These are phyloP conservation scores for Pao palembangensis DNA, from an alignment of 2,113 vertebrate genomes.

Conservation along the genomic window DNA sequence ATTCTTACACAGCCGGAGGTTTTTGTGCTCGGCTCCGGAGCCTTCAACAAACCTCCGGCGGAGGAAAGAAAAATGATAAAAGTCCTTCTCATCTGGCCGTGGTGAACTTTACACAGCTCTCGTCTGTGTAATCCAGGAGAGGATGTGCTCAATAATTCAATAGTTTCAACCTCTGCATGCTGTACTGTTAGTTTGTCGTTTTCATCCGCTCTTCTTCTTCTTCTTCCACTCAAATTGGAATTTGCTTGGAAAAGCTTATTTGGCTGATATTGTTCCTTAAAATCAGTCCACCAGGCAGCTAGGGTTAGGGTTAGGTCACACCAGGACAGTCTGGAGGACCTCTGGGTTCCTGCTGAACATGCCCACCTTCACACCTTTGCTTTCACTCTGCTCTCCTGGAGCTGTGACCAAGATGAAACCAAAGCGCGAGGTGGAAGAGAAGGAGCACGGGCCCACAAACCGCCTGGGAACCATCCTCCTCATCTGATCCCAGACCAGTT, in stretches of 20 bases:
- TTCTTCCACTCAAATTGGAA: neutral
- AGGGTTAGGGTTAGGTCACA: no score
- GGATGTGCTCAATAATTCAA: conserved; percentile 33
- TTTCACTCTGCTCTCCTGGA: no score
- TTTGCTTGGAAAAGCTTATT: neutral
- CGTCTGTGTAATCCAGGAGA: conserved; percentile 22
- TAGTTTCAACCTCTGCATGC: conserved; percentile 9
- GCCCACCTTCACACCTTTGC: no score
- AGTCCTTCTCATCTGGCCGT: conserved; percentile 24
- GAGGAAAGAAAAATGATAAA: conserved; percentile 58
- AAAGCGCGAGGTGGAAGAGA: no score
- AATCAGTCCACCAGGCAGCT: neutral
- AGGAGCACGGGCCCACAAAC: no score
- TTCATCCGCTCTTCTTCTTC: neutral
- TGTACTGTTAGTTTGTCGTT: neutral
- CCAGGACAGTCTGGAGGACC: no score
- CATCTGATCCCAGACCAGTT: no score
- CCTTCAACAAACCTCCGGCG: conserved; percentile 46
- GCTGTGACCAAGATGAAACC: no score
- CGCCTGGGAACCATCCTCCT: no score
- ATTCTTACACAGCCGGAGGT: conserved; percentile 40
- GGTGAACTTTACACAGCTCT: conserved; percentile 44
- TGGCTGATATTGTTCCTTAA: neutral
- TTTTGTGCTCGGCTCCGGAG: conserved; percentile 55
- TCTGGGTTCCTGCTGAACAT: no score